Base-by-base conservation (phyloP, 2,113 vertebrate species). In the Malurus elegans region DNA sequence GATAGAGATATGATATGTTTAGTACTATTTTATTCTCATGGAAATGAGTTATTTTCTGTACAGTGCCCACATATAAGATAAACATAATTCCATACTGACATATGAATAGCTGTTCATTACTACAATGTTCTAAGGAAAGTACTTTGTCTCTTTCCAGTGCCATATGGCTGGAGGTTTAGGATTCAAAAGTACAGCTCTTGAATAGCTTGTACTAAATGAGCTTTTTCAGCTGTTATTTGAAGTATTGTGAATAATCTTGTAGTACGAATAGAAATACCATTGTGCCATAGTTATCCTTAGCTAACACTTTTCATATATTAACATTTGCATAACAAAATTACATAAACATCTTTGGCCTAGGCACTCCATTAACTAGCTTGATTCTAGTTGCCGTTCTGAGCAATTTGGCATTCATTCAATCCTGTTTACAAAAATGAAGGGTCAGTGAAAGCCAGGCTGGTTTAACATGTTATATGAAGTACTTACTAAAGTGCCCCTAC, bases 41-140 rank as follows among this genome's bases (percentile, higher is more conserved):
- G 66, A 92, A 96, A 96, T 96, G 12, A 95, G 56, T 94, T 95
- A 87, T 91, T 82, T 96, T 90, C 95, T 95, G 50, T 95, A 74
- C 20, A 53, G 53, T 89, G 40, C 76, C 73, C 70, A 60, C 71
- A 34, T 89, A 71, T 28, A 93, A 95, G 92, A 96, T 91, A 97
- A 95, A 95, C 60, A 64, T 90, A 95, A 96, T 95, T 96, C 92
- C 48, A 67, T 66, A 69, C 36, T 60, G 84, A 71, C 36, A 56
- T 65, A 51, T 50, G 13, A 96, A 96, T 94, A 96, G 62, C 84
- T 93, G 60, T 86, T 95, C 72, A n/a, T 96, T 95, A 62, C 65
- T 78, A 16, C 36, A 38, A 36, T 18, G 29, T 88, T 93, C 54
- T n/a, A 90, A 92, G 69, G 67, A 91, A 79, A 75, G 28, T 57